Conservation (phyloP, 2,113 vertebrate species). For the Paraplagusia blochii region DNA sequence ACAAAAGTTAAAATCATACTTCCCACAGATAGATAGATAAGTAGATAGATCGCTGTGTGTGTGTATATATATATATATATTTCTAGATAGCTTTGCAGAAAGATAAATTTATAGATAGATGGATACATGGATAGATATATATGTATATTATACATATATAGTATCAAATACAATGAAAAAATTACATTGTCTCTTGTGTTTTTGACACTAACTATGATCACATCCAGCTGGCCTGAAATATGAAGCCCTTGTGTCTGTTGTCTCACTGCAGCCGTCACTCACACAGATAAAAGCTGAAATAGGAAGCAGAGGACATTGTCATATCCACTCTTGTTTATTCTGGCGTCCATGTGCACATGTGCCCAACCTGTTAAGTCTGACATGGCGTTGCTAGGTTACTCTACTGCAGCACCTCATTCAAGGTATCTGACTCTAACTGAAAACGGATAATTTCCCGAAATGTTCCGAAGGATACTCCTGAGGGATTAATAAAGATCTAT, state of each 20-base stretch:
- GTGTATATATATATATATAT: too few species aligned
- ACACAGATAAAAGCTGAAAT: conserved; percentile 13
- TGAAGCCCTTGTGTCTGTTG: neutral
- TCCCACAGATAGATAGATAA: too few species aligned
- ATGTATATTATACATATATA: too few species aligned
- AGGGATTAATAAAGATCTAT: too few species aligned
- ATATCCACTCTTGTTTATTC: conserved; percentile 43
- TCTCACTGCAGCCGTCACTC: neutral
- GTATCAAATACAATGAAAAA: neutral
- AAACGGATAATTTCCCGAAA: too few species aligned
- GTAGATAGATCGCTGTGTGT: too few species aligned
- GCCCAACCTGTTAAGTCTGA: conserved; percentile 56
- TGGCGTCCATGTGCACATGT: neutral
- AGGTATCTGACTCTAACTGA: neutral
- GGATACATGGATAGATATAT: too few species aligned
- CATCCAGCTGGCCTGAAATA: neutral
- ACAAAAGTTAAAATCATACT: too few species aligned
- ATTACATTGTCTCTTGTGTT: neutral
- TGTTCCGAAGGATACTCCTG: too few species aligned
- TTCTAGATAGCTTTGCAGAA: too few species aligned
- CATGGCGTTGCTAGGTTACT: conserved; percentile 72
- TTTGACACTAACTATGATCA: neutral
- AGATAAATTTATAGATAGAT: too few species aligned
- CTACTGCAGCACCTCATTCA: conserved; percentile 35
- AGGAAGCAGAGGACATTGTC: conserved; percentile 29